Evolutionary conservation across 1,140 invertebrate genomes (phyloP), one percentile per base, ranked within the genome.

Genomic region (Drosophila repleta): DNA sequence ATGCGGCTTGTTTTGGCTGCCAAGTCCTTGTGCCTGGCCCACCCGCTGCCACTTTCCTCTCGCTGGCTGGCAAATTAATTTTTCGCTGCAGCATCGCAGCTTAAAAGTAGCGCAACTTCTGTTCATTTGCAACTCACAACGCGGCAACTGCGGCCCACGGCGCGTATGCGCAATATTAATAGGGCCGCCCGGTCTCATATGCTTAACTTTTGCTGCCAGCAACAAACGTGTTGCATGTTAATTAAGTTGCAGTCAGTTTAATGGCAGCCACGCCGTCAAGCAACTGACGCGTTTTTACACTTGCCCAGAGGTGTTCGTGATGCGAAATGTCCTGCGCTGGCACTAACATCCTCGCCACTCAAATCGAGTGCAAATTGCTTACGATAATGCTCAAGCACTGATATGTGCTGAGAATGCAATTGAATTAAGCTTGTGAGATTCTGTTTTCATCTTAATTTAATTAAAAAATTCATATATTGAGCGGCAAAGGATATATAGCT

Each of bases 1-100:
- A 85, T 85, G 81, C 82, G 69, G 76, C 77, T 85, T 85, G 82
- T 85, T 80, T 74, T 45, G 41, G 69, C 82, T 65, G 60, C 62
- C 69, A 74, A 52, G 55, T 65, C 65, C 62, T 64, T 55, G 62
- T 58, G 63, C 79, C 57, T 82, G 53, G 48, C 17, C 51, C 46
- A 11, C 13, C 13, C 32, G 18, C 53, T 6, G 3, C 39, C 15
- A 41, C 4, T 17, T n/a, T 5, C 3, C 13, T 20, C 21, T 4
- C 32, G 75, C 60, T 75, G 71, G 55, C 49, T 79, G 62, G 62
- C 39, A 82, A 79, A 84, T 79, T 79, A 67, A 83, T 79, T 83
- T 79, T 18, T 18, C 10, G 46, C 48, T 66, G 24, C 46, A n/a
- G 62, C 79, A 65, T 60, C 48, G 17, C 26, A 64, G 45, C 55